Base-by-base conservation (phyloP, 2,113 vertebrate species). In the Uropsilus gracilis region DNA sequence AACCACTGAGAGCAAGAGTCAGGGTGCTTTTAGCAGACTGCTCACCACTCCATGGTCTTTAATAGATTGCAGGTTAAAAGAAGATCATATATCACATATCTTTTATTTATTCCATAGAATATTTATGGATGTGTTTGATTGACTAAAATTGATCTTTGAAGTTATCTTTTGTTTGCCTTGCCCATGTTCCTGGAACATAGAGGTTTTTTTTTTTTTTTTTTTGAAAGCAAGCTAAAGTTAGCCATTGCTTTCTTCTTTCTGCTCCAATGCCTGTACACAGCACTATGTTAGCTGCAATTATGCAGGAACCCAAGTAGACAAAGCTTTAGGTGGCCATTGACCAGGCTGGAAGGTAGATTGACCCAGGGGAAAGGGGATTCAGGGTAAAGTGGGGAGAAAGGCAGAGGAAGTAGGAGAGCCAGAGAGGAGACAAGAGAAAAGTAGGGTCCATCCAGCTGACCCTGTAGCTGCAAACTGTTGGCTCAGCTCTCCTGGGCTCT, bases 381-480 rank as follows among this genome's bases (percentile, higher is more conserved):
- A 46, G 55, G 44, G 80, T 16, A 39, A 39, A 0, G n/a, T 8
- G 18, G 26, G n/a, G n/a, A n/a, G n/a, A n/a, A n/a, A n/a, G n/a
- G n/a, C n/a, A 42, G 55, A 34, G n/a, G n/a, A n/a, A n/a, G n/a
- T n/a, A n/a, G 39, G 39, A 39, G 30, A 34, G 7, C 7, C 2
- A 78, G 57, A 64, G 30, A 75, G 26, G 2, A 48, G 20, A 32
- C 2, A 1, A 22, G 42, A 37, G 55, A 18, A 39, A 44, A 37
- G 2, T 1, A 4, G 53, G 20, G 5, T 1, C 28, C 5, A 0
- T 37, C 5, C 30, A 3, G 3, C 8, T 34, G 9, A 69, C 7
- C n/a, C 30, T 32, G 4, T 1, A 11, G 11, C 32, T 20, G 26
- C 13, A 2, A 1, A 44, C 8, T 0, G 55, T 12, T 32, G 20